Evolutionary conservation across 2,888 invertebrate genomes (phyloP), one percentile per base, ranked within the genome.

Genomic region (Apeira syringaria): DNA sequence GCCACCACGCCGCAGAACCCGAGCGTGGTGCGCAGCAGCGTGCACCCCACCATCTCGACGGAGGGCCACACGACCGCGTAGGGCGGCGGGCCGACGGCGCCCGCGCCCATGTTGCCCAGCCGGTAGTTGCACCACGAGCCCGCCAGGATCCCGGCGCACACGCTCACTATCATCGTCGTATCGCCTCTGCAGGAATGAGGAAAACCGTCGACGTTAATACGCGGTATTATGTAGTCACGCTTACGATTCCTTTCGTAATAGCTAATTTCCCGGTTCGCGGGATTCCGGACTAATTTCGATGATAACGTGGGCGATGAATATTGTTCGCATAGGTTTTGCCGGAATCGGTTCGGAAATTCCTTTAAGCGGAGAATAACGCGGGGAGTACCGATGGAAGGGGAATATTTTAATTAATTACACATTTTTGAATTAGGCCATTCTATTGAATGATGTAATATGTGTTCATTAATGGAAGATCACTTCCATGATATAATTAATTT

Each of bases 121-220:
- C 94, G 95, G 76, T 94, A 97, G 84, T 96, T 96, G 25, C 95
- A 82, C 97, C 97, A 97, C 3, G 96, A 93, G 10, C 97, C 97
- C 1, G 93, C 77, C 31, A 94, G 92, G 48, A 97, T 91, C 33
- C 97, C 97, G 1, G 94, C 92, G 55, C 94, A 94, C 3, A 96
- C 95, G 38, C 95, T 96, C 53, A 97, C 91, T 56, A 97, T 94
- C 92, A 96, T 94, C 1, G 96, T 93, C 0, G 98, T 98, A 80
- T 98, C 98, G 12, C 97, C 97, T 68, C 98, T 96, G 82, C n/a
- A n/a, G n/a, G 4, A 91, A 91, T 7, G 7, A 18, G 2, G 10
- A 11, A 34, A 20, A 15, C 15, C 15, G 15, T n/a, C 15, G 2
- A 15, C 15, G 15, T 15, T 15, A 15, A 3, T 15, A 4, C n/a